A percentile compares a stretch with the other conserved stretches of the same genome.
phyloP scores from a whole-genome alignment of 2,797 vertebrate genomes.

The Squalus acanthias region DNA sequence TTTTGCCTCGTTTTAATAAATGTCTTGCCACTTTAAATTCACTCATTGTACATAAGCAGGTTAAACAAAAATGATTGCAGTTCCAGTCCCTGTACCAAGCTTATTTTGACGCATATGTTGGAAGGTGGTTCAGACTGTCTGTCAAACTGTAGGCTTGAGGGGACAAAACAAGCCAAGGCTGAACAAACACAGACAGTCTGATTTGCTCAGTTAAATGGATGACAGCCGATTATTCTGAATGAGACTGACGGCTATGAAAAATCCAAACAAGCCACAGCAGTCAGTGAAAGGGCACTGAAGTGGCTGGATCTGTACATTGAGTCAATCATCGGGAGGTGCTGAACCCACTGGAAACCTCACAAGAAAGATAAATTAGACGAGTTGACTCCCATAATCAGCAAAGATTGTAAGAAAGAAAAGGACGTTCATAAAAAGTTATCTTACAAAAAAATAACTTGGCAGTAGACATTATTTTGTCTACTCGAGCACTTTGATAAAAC shows the following conservation, averaged over 20 bases:
- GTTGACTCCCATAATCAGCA: background rate
- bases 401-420: background rate
- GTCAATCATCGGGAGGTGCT: background rate
- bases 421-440: background rate
- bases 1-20: background rate
- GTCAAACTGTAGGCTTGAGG: background rate
- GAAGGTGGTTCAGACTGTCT: background rate
- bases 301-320: background rate
- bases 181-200: background rate
- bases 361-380: background rate
- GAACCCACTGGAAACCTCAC: background rate
- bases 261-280: background rate
- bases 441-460: background rate
- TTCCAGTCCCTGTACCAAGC: background rate
- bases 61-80: background rate
- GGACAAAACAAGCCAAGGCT: background rate
- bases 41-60: background rate
- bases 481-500: background rate
- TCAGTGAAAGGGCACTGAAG: background rate
- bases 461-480: background rate
- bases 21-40: background rate
- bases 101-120: background rate
- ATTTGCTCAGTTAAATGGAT: background rate
- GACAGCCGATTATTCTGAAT: background rate
- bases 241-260: background rate